Conservation (phyloP, 2,797 vertebrate genomes). For the Oceanodroma leucorhoa region DNA sequence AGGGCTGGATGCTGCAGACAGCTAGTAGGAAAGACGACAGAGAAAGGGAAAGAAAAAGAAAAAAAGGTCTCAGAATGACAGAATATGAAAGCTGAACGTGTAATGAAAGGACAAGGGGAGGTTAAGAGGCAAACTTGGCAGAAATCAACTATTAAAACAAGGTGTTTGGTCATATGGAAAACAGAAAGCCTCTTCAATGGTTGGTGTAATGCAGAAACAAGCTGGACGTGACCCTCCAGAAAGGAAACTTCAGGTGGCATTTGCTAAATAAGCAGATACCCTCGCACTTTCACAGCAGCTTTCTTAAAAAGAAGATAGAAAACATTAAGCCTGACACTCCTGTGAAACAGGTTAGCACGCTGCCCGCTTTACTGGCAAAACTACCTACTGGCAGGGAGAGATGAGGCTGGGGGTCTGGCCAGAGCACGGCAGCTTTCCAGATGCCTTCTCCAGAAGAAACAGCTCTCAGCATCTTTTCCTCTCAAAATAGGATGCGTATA, state of each 20-base stretch:
- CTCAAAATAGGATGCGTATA: neutral
- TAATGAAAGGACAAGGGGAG: conserved; percentile 72
- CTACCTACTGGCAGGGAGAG: neutral
- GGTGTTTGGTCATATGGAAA: conserved; percentile 56
- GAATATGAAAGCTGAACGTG: conserved; percentile 79
- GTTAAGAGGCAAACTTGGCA: conserved; percentile 57
- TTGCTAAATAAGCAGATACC: neutral
- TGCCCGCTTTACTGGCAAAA: neutral
- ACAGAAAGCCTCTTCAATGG: conserved; percentile 47
- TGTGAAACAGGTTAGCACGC: neutral
- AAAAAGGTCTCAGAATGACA: conserved; percentile 85
- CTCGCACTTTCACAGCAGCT: neutral
- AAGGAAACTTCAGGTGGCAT: neutral
- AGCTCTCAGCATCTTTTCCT: neutral
- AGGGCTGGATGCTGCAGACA: conserved; percentile 99
- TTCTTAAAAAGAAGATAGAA: neutral
- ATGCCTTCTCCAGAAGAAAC: neutral
- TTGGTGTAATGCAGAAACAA: conserved; percentile 64
- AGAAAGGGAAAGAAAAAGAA: conserved; percentile 82
- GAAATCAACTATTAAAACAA: conserved; percentile 63
- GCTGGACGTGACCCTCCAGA: neutral
- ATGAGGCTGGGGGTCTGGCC: neutral
- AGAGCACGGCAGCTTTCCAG: neutral
- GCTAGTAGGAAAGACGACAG: conserved; percentile 90
- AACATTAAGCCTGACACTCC: neutral